Evolutionary conservation across 2,797 vertebrate species (phyloP), one percentile per base, ranked within the genome.

Genomic region (Rhadinocentrus ornatus): DNA sequence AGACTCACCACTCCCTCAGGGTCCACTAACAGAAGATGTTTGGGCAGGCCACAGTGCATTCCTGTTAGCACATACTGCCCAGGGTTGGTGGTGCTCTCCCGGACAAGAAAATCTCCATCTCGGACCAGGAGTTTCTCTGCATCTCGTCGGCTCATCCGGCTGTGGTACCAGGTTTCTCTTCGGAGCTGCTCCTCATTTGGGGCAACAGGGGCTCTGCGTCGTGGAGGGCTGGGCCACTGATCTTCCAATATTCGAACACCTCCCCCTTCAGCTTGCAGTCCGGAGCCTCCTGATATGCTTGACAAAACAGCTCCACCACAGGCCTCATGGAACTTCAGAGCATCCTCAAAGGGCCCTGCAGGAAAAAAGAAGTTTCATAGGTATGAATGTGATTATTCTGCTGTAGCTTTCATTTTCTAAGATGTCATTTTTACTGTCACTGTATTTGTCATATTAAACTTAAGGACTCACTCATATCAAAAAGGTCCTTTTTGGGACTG

Each of bases 21-120:
- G 81, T 99, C 98, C 80, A 99, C 98, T 8, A 99, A 94, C 73
- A 99, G 96, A 63, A 99, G 93, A 83, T 99, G 98, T 84, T 97
- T 98, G 60, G 97, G 96, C 71, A 97, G 96, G 46, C 97, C 96
- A 0, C 95, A 93, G 77, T 99, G 96, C 95, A 99, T 98, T 63
- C 98, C 98, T 0, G 97, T 99, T 65, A 99, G 94, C 66, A 99
- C 98, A 0, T 99, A 99, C 89, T 99, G 98, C 34, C 98, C 98
- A 0, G 95, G 96, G 89, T 98, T 99, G 75, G 96, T 98, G 15
- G 96, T 93, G 65, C 98, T 99, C 90, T 99, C 97, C 12, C 98
- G 89, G 54, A 99, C 97, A 2, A 99, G 93, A 88, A 99, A 99
- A 78, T 99, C 97, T 20, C 98, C 97, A 0, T 99, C 97, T 0